Conservation (phyloP, 2,113 vertebrate genomes). For the Cebus imitator region DNA sequence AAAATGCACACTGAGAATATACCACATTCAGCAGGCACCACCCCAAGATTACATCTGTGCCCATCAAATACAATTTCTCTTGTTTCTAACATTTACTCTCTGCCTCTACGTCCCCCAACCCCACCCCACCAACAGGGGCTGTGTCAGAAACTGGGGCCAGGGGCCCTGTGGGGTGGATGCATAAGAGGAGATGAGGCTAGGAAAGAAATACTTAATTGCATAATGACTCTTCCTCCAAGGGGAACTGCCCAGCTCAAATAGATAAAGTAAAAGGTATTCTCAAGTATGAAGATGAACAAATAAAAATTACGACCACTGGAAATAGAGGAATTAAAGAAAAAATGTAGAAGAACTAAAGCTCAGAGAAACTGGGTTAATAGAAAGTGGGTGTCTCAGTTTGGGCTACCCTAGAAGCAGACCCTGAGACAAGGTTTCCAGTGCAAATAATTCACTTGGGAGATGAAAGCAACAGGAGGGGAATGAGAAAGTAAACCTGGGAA, state of each 20-base stretch:
- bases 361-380: not conserved
- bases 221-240: not conserved
- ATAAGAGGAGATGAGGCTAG: not conserved
- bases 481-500: not conserved
- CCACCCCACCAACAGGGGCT: not conserved
- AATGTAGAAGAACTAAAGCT: not conserved
- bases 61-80: not conserved
- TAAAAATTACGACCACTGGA: not conserved
- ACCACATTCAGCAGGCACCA: not conserved
- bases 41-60: not conserved
- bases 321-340: not conserved
- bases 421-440: not conserved
- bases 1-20: not conserved
- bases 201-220: not conserved
- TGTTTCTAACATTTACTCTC: not conserved
- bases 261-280: not conserved
- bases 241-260: not conserved
- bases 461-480: not conserved
- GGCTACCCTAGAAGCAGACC: not conserved
- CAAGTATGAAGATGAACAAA: not conserved
- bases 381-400: not conserved
- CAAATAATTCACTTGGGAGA: not conserved
- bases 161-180: too few species aligned
- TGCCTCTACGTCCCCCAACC: not conserved
- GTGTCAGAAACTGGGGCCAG: not conserved